phyloP scores from a whole-genome alignment of 1,140 invertebrate genomes.

The Mamestra configurata region DNA sequence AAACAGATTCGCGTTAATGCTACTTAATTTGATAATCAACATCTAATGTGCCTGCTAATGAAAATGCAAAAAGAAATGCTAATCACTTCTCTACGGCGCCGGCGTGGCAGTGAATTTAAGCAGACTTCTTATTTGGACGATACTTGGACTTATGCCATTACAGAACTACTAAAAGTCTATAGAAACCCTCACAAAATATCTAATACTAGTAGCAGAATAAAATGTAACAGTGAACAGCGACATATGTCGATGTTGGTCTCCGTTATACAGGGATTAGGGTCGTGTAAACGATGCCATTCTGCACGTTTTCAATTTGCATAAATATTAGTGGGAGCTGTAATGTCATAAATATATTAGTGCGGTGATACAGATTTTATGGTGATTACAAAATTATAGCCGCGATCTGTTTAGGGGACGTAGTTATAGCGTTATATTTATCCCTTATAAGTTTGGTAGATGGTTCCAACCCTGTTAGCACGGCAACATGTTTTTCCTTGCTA shows the following conservation, averaged over 20 bases:
- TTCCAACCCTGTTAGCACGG: constrained; percentile 46
- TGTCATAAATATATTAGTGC: constrained; percentile 87
- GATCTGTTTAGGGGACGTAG: constrained; percentile 63
- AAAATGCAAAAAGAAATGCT: no score
- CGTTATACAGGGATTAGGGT: constrained; percentile 74
- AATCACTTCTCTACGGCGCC: no score
- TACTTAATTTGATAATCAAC: no score
- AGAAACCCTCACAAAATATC: constrained; percentile 12
- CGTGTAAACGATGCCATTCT: constrained; percentile 81
- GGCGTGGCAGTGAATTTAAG: background rate
- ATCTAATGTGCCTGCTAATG: no score
- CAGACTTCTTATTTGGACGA: background rate
- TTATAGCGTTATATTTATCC: constrained; percentile 57
- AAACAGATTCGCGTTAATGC: no score
- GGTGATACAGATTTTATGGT: constrained; percentile 87
- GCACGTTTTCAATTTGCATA: constrained; percentile 87
- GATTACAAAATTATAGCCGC: constrained; percentile 82
- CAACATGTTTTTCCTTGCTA: constrained; percentile 6
- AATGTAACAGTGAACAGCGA: constrained; percentile 53
- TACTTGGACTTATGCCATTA: no score
- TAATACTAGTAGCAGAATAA: constrained; percentile 35
- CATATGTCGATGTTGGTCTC: constrained; percentile 74
- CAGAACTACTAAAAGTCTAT: background rate
- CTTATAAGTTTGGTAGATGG: constrained; percentile 53
- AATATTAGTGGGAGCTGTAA: constrained; percentile 85